Evolutionary conservation across 2,888 invertebrate species (phyloP).

Genomic region (Argyresthia albistria): DNA sequence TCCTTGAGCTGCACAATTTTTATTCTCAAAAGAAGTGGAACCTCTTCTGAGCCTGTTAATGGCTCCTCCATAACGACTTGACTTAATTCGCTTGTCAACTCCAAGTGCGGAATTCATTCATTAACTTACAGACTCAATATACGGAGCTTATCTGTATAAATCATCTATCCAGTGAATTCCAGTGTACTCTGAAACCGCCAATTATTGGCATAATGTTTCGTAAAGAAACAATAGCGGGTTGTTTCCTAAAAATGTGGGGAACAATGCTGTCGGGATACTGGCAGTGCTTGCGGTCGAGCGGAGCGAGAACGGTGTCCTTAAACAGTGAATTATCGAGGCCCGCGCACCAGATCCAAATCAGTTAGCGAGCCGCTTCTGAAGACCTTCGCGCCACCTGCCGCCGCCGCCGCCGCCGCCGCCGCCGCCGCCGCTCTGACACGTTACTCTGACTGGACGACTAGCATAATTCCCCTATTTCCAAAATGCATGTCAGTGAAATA

Average conservation of each 20-base stretch:
- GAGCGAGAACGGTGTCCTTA: conserved; percentile 40
- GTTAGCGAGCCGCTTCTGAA: conserved; percentile 57
- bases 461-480: no score
- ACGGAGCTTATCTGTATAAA: background rate
- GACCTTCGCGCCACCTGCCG: conserved; percentile 61
- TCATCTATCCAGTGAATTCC: background rate
- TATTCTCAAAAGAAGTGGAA: background rate
- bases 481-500: background rate
- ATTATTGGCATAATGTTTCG: conserved; percentile 4
- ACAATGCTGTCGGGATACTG: conserved; percentile 22
- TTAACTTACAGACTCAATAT: background rate
- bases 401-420: conserved; percentile 8
- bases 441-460: background rate
- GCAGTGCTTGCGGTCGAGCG: conserved; percentile 31
- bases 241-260: background rate
- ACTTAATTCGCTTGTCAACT: background rate
- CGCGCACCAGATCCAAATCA: conserved; percentile 62
- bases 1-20: background rate
- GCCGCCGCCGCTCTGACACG: background rate
- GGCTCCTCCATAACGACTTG: background rate
- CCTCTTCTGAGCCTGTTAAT: no score
- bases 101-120: background rate
- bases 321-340: conserved; percentile 43
- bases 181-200: background rate
- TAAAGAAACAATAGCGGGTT: conserved; percentile 8